Base-by-base conservation (phyloP, 2,888 invertebrate genomes). In the Caenorhabditis sp. region DNA sequence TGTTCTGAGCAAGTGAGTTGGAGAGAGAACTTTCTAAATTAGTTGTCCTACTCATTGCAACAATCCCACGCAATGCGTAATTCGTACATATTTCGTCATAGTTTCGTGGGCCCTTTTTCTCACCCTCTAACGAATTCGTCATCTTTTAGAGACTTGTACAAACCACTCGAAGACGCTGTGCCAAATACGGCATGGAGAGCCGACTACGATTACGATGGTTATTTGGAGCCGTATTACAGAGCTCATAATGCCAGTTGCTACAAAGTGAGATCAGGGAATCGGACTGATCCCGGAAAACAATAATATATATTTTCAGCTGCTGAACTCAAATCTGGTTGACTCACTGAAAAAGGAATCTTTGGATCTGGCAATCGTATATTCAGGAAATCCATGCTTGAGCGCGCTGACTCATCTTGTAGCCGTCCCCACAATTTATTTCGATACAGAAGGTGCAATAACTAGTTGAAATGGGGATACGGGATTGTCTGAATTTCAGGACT, bases 251-350 rank as follows among this genome's bases (percentile, higher is more conserved):
- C 89, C 38, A 90, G 90, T 66, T 92, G 92, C 80, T 81, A 87
- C 51, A 91, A 90, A 88, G 90, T 91, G 47, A 74, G 82, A 72
- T 80, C 56, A 80, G 6, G 7, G 31, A 49, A 31, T 38, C 31
- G 31, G 35, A n/a, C n/a, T n/a, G 19, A 72, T 31, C 12, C 54
- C 2, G 8, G 51, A 47, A 28, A 28, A 41, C 22, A 19, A 7
- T 14, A 26, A 63, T 14, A 19, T 44, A 8, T 47, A 58, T 64
- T 70, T 88, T 86, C 61, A 90, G 88, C 87, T 92, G 61, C 72
- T 92, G 19, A 90, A 92, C 83, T 89, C 89, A 28, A 91, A 92
- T 69, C 81, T 92, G 3, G 88, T 92, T 86, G 90, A 90, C 51
- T 85, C 87, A 7, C 41, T 92, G 28, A 87, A 88, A 58, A 88